Evolutionary conservation across 1,140 invertebrate genomes (phyloP).

Genomic region (Megalopta genalis): DNA sequence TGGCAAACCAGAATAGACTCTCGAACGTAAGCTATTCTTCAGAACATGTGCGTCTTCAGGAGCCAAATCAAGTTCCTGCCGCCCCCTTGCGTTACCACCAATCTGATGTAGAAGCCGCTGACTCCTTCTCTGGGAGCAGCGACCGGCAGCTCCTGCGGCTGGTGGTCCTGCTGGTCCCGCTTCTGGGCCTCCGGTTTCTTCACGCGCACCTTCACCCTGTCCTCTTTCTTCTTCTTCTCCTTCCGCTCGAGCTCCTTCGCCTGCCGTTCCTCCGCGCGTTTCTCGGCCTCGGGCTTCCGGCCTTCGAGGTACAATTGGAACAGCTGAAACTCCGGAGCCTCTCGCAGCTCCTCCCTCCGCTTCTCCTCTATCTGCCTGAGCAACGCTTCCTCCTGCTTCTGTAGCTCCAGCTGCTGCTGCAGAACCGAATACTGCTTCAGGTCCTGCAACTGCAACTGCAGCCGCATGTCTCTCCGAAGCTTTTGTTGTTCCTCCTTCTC

Average conservation of each 20-base stretch:
- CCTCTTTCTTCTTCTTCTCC: constrained; percentile 8
- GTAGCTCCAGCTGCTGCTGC: constrained; percentile 4
- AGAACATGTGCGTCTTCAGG: constrained; percentile 79
- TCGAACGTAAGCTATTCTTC: background rate
- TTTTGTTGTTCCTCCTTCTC: background rate
- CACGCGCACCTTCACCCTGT: constrained; percentile 1
- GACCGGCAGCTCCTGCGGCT: constrained; percentile 23
- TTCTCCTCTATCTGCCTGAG: background rate
- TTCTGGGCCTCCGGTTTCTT: constrained; percentile 16
- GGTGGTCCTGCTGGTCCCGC: constrained; percentile 28
- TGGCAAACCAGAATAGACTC: background rate
- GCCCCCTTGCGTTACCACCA: constrained; percentile 75
- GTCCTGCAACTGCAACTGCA: constrained; percentile 15
- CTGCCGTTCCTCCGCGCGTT: constrained; percentile 6
- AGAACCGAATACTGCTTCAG: background rate
- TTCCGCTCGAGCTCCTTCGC: background rate
- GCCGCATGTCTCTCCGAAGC: background rate
- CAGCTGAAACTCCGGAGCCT: background rate
- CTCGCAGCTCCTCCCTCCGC: background rate
- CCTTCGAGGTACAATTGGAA: constrained; percentile 18
- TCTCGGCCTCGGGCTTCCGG: background rate
- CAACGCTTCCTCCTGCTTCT: constrained; percentile 14
- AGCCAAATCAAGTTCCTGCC: constrained; percentile 74
- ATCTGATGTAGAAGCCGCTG: constrained; percentile 73
- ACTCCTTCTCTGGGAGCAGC: constrained; percentile 47